These are phyloP conservation scores for Myotis vivesi DNA, from an alignment of 2,797 vertebrate species.

Conservation along the genomic window DNA sequence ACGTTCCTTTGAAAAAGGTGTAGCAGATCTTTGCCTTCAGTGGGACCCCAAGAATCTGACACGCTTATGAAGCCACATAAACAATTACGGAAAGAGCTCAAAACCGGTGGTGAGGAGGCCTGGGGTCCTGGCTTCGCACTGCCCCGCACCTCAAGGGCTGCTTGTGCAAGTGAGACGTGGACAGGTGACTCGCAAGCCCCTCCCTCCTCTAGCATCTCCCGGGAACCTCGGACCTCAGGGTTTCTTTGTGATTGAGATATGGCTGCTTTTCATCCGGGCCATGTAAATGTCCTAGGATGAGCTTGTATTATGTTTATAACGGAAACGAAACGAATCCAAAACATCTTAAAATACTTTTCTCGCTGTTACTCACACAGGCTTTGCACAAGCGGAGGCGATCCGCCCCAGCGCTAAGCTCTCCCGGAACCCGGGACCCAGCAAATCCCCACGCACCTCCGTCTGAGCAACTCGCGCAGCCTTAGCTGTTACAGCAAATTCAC, in stretches of 20 bases:
- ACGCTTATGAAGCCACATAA: not conserved
- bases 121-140: not conserved
- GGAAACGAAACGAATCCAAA: conserved; percentile 3
- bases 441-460: not conserved
- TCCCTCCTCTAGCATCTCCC: not conserved
- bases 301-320: not conserved
- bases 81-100: not conserved
- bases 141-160: not conserved
- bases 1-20: not conserved
- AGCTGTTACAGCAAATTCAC: not conserved
- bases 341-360: not conserved
- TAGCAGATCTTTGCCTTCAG: not conserved
- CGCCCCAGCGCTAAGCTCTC: not conserved
- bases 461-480: not conserved
- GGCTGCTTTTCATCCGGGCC: not conserved
- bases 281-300: not conserved
- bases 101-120: not conserved
- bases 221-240: not conserved
- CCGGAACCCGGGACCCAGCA: not conserved
- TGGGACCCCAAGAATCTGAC: not conserved
- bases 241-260: not conserved
- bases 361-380: not conserved
- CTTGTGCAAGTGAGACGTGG: not conserved
- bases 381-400: not conserved
- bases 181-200: not conserved